Percentiles rank a stretch among this genome's conserved stretches.
Evolutionary conservation across 1,140 invertebrate genomes (phyloP).

Genomic region (Pseudoatta argentina): DNA sequence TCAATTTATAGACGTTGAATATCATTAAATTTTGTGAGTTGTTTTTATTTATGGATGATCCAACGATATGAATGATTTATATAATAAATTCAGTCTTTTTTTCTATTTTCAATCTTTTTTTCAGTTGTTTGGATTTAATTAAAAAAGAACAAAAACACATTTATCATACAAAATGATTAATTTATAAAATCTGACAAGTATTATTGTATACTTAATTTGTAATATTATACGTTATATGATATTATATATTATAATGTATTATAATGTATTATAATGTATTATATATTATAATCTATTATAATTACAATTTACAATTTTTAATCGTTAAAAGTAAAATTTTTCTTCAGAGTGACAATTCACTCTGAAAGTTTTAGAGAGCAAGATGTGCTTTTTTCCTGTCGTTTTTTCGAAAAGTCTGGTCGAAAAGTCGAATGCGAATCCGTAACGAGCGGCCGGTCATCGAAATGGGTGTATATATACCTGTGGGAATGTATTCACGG

Average conservation of each 20-base stretch:
- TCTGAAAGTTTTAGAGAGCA: too few relatives aligned
- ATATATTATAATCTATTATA: too few relatives aligned
- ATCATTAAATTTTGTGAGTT: neutral
- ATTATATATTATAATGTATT: too few relatives aligned
- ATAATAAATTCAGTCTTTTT: neutral
- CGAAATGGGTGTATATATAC: constrained; percentile 32
- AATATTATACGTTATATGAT: neutral
- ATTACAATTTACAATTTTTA: too few relatives aligned
- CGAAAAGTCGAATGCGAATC: constrained; percentile 2
- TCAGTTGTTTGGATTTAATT: neutral
- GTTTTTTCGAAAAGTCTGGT: constrained; percentile 33
- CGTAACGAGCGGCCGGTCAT: constrained; percentile 44
- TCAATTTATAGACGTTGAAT: neutral
- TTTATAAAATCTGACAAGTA: neutral
- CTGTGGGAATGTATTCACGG: constrained; percentile 59
- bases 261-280: too few relatives aligned
- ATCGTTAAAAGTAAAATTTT: too few relatives aligned
- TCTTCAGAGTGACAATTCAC: too few relatives aligned
- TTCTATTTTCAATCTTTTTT: neutral
- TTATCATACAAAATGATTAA: neutral
- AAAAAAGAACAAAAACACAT: neutral
- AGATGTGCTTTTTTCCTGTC: neutral
- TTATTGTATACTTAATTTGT: neutral
- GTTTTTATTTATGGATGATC: neutral
- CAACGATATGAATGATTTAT: neutral